Evolutionary conservation across 2,888 invertebrate species (phyloP).

Genomic region (Dryobotodes eremita): DNA sequence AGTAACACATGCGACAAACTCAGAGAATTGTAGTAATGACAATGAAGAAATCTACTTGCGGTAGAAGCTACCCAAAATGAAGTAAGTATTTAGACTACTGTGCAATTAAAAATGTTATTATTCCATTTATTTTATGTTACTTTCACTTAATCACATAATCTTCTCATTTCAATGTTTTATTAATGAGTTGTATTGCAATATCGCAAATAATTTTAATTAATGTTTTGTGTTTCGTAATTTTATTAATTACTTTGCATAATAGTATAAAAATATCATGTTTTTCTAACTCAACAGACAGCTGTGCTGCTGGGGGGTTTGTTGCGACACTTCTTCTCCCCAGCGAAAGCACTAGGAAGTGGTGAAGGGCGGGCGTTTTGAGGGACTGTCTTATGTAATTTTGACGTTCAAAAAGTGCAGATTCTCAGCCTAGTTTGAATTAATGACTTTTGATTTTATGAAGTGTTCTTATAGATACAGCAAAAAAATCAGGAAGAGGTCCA

Average conservation of each 20-base stretch:
- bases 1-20: conserved; percentile 47
- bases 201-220: no score
- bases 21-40: conserved; percentile 42
- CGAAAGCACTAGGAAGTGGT: no score
- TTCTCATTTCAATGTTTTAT: not conserved
- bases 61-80: not conserved
- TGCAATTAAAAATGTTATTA: not conserved
- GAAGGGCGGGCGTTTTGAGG: no score
- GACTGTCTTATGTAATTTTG: no score
- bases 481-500: not conserved
- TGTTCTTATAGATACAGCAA: no score
- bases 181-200: not conserved
- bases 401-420: not conserved
- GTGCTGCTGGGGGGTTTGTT: no score
- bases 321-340: no score
- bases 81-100: not conserved
- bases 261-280: no score
- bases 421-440: not conserved
- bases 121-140: not conserved
- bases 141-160: not conserved
- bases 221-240: no score
- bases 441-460: not conserved
- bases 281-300: no score
- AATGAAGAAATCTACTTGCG: conserved; percentile 32
- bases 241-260: no score